phyloP scores from a whole-genome alignment of 2,888 invertebrate genomes.

The Adelognathus sp. region DNA sequence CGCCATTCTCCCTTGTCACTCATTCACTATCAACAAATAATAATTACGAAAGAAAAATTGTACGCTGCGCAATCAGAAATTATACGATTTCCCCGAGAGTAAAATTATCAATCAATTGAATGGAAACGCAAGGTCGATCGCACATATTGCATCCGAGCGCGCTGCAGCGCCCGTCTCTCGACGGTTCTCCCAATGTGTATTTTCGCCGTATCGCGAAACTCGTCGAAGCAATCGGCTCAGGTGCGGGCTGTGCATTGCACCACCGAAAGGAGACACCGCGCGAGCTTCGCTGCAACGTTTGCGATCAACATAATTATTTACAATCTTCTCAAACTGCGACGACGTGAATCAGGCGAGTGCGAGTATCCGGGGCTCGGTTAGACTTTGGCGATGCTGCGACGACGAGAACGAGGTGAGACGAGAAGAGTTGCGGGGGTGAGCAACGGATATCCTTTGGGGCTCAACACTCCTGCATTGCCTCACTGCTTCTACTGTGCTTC shows the following conservation, averaged over 20 bases:
- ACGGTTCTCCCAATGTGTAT: slow-evolving; percentile 10
- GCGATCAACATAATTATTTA: slow-evolving; percentile 50
- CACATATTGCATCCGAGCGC: not conserved
- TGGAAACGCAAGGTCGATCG: not conserved
- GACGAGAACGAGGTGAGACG: not conserved
- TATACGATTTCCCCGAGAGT: slow-evolving; percentile 4
- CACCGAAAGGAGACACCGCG: not conserved
- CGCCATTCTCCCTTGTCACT: slow-evolving; percentile 7
- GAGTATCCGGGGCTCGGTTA: not conserved
- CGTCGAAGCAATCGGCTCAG: slow-evolving; percentile 33
- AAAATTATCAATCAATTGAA: slow-evolving; percentile 46
- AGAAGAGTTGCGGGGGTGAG: slow-evolving; percentile 8
- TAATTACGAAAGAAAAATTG: slow-evolving; percentile 21
- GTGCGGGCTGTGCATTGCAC: not conserved
- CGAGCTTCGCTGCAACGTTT: slow-evolving; percentile 23
- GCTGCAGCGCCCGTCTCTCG: not conserved
- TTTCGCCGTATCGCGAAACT: not conserved
- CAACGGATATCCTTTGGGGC: slow-evolving; percentile 55
- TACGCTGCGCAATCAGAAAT: slow-evolving; percentile 35
- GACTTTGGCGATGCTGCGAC: slow-evolving; percentile 1
- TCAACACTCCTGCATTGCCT: slow-evolving; percentile 43
- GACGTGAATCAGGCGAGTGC: slow-evolving; percentile 4
- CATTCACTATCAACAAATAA: slow-evolving; percentile 7
- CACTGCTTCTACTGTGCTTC: not conserved
- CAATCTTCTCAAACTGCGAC: slow-evolving; percentile 34